phyloP scores from a whole-genome alignment of 1,140 invertebrate genomes.

The Drosophila arawakana region DNA sequence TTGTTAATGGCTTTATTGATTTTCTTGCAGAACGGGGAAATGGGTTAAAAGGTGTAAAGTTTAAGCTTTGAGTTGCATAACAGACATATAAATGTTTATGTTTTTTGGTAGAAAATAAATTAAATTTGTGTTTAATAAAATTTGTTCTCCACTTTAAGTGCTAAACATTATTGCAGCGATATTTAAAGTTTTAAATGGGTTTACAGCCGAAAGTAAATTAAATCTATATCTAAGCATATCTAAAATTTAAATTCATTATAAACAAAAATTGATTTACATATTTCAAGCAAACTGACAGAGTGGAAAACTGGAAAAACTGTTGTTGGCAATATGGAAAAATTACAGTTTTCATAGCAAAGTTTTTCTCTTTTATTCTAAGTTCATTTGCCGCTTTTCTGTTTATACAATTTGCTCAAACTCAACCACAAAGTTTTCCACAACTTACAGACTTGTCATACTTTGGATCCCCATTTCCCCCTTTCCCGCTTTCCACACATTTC shows the following conservation, averaged over 20 bases:
- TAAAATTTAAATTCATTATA: not conserved
- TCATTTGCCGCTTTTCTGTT: conserved; percentile 28
- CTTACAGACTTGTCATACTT: conserved; percentile 26
- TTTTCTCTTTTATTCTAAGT: conserved; percentile 10
- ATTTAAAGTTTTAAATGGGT: not conserved
- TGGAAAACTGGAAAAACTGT: conserved; percentile 14
- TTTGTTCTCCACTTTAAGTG: not conserved
- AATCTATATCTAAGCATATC: no score
- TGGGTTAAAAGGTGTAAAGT: not conserved
- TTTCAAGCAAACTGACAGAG: not conserved
- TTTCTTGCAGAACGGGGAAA: not conserved
- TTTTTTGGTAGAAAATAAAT: not conserved
- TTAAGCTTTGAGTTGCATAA: not conserved
- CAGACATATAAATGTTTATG: no score
- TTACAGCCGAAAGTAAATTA: no score
- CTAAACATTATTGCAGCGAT: not conserved
- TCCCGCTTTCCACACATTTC: not conserved
- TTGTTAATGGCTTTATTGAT: conserved; percentile 20
- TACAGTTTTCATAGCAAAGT: conserved; percentile 23
- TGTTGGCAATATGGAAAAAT: conserved; percentile 13
- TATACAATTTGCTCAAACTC: conserved; percentile 30
- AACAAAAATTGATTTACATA: conserved; percentile 21
- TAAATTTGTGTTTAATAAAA: not conserved
- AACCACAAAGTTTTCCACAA: conserved; percentile 29
- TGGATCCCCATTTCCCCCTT: not conserved